Evolutionary conservation across 2,113 vertebrate species (phyloP), one percentile per base, ranked within the genome.

Genomic region (Cricetomys ansorgei): DNA sequence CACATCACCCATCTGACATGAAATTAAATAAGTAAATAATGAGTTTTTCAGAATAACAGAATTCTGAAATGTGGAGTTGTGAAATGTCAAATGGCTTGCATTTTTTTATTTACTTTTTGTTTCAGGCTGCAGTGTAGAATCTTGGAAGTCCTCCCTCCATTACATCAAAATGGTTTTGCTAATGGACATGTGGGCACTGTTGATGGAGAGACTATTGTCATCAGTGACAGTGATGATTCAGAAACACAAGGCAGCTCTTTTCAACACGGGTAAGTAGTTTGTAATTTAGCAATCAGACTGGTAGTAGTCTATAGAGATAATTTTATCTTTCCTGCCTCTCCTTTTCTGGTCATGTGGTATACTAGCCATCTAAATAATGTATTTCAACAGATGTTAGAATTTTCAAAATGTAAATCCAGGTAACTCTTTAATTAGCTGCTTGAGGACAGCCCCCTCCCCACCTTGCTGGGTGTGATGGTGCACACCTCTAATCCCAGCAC

Each of bases 141-240:
- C 98, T 98, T 99, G 97, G 99, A 99, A 98, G 99, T 99, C 16
- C 98, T 99, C 72, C 97, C 99, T 95, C 99, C 99, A 72, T 95
- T 99, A 43, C 98, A 99, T 95, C 98, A 98, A 77, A 99, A 99
- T 65, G 99, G 99, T 67, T 98, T 98, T 81, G 94, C 97, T 0
- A 99, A 99, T 5, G 99, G 99, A 48, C 98, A 99, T 31, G 25
- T 80, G 92, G 97, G 97, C 95, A 95, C 92, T 43, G 48, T 97
- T 10, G 99, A 99, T 2, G 98, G 96, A 40, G 99, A 99, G 94
- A 98, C 99, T n/a, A 99, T 99, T 86, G 96, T 99, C 94, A 99
- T 99, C 98, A 99, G 99, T 0, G 99, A 99, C 98, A 99, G 99
- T 48, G 99, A 99, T 8, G 99, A 99, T 65, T 98, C 98, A 93